Conservation (phyloP, 2,888 invertebrate genomes). For the Harpalus rubripes region DNA sequence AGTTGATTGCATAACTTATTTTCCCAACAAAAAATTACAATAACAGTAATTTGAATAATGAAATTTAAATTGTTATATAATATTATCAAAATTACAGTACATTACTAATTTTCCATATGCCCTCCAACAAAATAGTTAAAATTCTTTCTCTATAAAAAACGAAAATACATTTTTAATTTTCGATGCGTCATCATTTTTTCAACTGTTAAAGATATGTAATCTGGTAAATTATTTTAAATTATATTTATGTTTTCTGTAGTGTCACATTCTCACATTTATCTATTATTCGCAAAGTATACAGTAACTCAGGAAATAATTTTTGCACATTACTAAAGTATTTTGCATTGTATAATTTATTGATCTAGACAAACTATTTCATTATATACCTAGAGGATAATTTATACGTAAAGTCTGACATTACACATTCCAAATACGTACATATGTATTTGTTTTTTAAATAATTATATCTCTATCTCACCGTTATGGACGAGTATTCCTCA, state of each 20-base stretch:
- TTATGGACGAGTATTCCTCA: constrained; percentile 34
- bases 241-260: not conserved
- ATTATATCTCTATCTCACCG: constrained; percentile 44
- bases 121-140: not conserved
- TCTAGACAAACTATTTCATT: constrained; percentile 13
- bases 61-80: not conserved
- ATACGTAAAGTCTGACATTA: constrained; percentile 24
- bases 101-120: not conserved
- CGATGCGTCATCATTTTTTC: not conserved
- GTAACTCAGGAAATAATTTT: constrained; percentile 28
- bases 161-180: constrained; percentile 4
- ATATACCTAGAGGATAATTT: constrained; percentile 30
- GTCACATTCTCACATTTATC: not conserved
- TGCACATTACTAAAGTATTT: constrained; percentile 6
- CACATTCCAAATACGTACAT: constrained; percentile 15
- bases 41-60: not conserved
- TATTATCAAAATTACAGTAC: not conserved
- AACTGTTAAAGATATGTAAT: not conserved
- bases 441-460: constrained; percentile 45
- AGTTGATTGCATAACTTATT: no score
- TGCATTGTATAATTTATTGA: constrained; percentile 3
- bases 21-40: no score
- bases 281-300: not conserved
- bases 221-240: not conserved
- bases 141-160: not conserved